Base-by-base conservation (phyloP, 2,113 vertebrate species). In the Anarhynchus alexandrinus region DNA sequence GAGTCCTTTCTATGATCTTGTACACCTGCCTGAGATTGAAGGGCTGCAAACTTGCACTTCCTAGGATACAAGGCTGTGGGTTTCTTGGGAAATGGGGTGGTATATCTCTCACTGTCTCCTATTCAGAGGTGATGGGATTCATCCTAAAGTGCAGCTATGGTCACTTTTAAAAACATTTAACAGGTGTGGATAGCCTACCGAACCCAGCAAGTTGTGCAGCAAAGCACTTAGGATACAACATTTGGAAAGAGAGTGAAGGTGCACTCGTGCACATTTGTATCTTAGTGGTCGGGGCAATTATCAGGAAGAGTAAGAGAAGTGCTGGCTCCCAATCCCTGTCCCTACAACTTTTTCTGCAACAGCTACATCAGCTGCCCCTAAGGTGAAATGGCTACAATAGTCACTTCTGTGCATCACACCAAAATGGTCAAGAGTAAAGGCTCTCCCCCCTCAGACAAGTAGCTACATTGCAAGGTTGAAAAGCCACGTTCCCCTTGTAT, bases 261-360 rank as follows among this genome's bases (percentile, higher is more conserved):
- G 14, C 12, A 21, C 8, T 58, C 29, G 19, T 0, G 2, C 13
- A 47, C 30, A 34, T 47, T 62, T 43, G 11, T 47, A 5, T 65
- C 38, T 55, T 61, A n/a, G 15, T 19, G 5, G 9, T 16, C 0
- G 0, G 34, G n/a, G 5, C 3, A 84, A 52, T 59, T 72, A 51
- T 19, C 30, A 65, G 45, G 32, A 86, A 59, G 34, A 45, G 13
- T 26, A 32, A 64, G 27, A 77, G 42, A 66, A 82, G 36, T 54
- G 5, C 32, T 57, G 5, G 20, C 20, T 87, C 26, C 58, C 51
- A 70, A 11, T 65, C 20, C 12, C 9, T 40, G 15, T 38, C 18
- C 72, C 81, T 52, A 45, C 10, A 57, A 29, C 1, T 1, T 57
- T 73, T 93, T 70, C 88, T 78, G 11, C 61, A 49, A 34, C 23